A percentile compares a stretch with the other conserved stretches of the same genome.
These are phyloP conservation scores for Amphimedon queenslandica DNA, from an alignment of 37 sponge, comb jelly and placozoan species.

Conservation along the genomic window DNA sequence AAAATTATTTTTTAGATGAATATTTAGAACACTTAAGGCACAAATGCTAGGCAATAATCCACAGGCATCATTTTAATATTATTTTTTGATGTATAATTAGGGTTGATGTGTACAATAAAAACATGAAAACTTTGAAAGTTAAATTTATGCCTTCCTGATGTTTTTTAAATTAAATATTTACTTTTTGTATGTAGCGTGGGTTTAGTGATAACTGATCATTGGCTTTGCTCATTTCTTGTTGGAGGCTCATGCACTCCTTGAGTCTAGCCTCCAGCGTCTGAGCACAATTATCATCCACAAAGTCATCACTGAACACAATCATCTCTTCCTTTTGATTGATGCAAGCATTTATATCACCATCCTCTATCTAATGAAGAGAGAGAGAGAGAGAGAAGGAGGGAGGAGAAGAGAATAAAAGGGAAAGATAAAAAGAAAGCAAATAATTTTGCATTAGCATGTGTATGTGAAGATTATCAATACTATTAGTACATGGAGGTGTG, in stretches of 20 bases:
- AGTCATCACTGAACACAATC: no score
- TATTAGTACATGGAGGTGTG: not conserved
- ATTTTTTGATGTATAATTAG: no score
- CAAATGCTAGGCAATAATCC: no score
- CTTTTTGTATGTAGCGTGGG: slow-evolving; percentile 60
- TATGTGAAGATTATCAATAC: not conserved
- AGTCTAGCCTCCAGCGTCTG: not conserved
- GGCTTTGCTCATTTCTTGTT: slow-evolving; percentile 46
- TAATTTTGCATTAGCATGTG: not conserved
- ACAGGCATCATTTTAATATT: no score
- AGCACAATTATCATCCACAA: no score
- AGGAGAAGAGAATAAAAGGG: not conserved
- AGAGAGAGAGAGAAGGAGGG: slow-evolving; percentile 6
- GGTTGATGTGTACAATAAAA: no score
- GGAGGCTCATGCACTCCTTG: slow-evolving; percentile 51
- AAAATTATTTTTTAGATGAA: no score
- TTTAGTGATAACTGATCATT: slow-evolving; percentile 60
- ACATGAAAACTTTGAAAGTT: no score
- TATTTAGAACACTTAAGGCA: no score
- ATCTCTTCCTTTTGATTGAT: no score
- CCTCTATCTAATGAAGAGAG: slow-evolving; percentile 69
- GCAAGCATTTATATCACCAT: slow-evolving; percentile 81
- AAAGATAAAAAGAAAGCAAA: not conserved
- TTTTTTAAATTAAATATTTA: no score
- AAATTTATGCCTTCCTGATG: no score